These are phyloP conservation scores for Triops longicaudatus DNA, from an alignment of 1,140 invertebrate genomes.

Conservation along the genomic window DNA sequence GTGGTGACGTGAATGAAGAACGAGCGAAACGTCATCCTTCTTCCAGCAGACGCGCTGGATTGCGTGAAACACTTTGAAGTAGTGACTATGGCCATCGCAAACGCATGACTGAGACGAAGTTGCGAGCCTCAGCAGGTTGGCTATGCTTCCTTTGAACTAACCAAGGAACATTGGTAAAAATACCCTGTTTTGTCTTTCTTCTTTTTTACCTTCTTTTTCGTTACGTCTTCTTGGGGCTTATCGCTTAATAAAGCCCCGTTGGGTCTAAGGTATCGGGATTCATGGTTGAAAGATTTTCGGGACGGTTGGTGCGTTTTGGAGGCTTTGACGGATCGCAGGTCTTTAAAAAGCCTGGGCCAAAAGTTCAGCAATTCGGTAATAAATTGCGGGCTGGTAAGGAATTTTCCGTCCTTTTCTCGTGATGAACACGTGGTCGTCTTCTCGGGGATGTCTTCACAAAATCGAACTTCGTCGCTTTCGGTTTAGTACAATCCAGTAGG, in stretches of 20 bases:
- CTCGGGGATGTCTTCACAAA: too few species aligned
- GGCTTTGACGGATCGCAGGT: not conserved
- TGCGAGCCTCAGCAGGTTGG: not conserved
- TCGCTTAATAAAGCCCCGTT: slow-evolving; percentile 26
- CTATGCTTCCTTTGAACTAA: not conserved
- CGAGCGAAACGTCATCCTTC: not conserved
- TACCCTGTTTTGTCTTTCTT: not conserved
- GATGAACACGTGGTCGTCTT: too few species aligned
- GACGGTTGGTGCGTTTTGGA: not conserved
- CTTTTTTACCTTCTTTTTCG: not conserved
- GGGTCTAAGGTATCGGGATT: slow-evolving; percentile 25
- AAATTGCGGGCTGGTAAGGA: not conserved
- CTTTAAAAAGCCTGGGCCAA: not conserved
- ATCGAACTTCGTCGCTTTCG: too few species aligned
- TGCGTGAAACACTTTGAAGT: not conserved
- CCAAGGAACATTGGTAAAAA: not conserved
- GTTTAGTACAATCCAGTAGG: slow-evolving; percentile 26
- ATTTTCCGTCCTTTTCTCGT: too few species aligned
- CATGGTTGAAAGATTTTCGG: not conserved
- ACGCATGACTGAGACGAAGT: slow-evolving; percentile 1
- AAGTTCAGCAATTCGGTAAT: not conserved
- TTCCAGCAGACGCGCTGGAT: not conserved
- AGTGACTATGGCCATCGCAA: slow-evolving; percentile 14
- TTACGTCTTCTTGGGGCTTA: not conserved
- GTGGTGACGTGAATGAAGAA: not conserved